These are phyloP conservation scores for Corella eumyota DNA, from an alignment of 23 tunicate species.

Conservation along the genomic window DNA sequence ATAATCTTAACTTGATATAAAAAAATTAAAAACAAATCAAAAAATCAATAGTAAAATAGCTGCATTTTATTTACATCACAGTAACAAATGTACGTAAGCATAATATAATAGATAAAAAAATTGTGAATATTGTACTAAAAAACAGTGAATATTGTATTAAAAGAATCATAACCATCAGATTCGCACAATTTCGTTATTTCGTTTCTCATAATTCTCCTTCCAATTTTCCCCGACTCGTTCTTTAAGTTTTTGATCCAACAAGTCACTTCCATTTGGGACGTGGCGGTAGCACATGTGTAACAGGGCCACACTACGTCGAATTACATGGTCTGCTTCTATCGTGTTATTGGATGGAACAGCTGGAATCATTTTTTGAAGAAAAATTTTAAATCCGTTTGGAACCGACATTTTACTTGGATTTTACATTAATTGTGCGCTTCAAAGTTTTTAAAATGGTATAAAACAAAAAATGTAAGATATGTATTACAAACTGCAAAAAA, in stretches of 20 bases:
- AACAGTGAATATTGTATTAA: too few species aligned
- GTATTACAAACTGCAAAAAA: too few species aligned
- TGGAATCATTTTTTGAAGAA: constrained; percentile 67
- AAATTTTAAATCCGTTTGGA: constrained; percentile 32
- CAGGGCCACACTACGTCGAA: constrained; percentile 60
- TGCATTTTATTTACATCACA: too few species aligned
- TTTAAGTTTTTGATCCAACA: constrained; percentile 62
- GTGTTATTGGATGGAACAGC: constrained; percentile 34
- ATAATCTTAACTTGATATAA: too few species aligned
- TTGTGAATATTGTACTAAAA: too few species aligned
- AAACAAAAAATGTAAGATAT: too few species aligned
- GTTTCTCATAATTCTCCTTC: constrained; percentile 41
- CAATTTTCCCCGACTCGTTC: constrained; percentile 46
- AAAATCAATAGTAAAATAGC: too few species aligned
- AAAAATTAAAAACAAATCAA: too few species aligned
- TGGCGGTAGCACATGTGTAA: constrained; percentile 50
- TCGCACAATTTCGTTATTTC: constrained; percentile 43
- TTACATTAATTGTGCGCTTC: background rate
- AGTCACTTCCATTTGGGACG: constrained; percentile 41
- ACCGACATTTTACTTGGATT: constrained; percentile 29
- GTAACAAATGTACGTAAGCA: too few species aligned
- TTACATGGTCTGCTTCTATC: constrained; percentile 72
- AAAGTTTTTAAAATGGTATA: too few species aligned
- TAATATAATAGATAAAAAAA: too few species aligned
- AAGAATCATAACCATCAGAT: background rate